phyloP scores from a whole-genome alignment of 2,797 vertebrate species.

The Xenops minutus region DNA sequence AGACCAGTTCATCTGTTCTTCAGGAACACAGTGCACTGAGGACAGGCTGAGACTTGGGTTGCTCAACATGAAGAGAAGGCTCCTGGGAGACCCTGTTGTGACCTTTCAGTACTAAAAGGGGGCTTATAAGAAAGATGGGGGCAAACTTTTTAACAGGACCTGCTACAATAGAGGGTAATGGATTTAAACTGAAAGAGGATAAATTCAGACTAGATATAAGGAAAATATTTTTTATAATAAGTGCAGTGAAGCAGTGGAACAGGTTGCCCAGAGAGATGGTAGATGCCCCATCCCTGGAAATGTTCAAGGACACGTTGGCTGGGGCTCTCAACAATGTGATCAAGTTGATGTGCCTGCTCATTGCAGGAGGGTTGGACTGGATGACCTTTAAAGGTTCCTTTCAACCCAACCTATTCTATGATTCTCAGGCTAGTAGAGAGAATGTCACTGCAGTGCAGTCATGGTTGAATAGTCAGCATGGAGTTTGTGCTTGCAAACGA shows the following conservation, averaged over 20 bases:
- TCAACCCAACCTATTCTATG: neutral
- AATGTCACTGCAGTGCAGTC: neutral
- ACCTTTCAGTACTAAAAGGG: neutral
- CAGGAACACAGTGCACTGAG: neutral
- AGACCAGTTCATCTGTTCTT: neutral
- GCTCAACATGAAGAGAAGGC: neutral
- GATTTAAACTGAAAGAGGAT: neutral
- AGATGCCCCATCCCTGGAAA: neutral
- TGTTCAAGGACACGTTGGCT: neutral
- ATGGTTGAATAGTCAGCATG: neutral
- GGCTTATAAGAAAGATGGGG: neutral
- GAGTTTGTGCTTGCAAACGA: neutral
- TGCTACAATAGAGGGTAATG: neutral
- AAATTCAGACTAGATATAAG: neutral
- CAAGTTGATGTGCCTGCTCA: neutral
- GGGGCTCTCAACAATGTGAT: neutral
- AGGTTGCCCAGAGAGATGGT: neutral
- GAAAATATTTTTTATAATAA: accelerated
- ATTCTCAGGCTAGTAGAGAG: neutral
- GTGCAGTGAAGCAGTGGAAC: neutral
- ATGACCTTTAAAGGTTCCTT: neutral
- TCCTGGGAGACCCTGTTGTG: neutral
- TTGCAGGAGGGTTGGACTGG: neutral
- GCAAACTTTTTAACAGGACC: neutral
- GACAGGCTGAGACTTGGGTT: neutral